Conservation (phyloP, 2,113 vertebrate genomes). For the Butastur rufipennis region DNA sequence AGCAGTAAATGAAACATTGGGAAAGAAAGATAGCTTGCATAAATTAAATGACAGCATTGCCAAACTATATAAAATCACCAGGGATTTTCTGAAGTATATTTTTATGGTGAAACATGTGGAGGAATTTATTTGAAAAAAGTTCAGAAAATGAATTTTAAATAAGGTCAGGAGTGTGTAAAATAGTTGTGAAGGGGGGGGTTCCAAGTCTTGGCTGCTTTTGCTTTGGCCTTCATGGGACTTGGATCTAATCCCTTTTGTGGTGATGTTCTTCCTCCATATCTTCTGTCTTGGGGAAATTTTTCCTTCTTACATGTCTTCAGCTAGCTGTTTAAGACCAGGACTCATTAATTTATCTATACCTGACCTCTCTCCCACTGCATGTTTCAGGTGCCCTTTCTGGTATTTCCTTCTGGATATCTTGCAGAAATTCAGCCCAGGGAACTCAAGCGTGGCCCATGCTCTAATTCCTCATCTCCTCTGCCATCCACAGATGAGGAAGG, state of each 20-base stretch:
- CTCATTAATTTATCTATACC: neutral
- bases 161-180: neutral
- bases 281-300: neutral
- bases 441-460: rapidly evolving
- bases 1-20: neutral
- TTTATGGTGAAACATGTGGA: neutral
- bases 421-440: neutral
- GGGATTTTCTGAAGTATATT: neutral
- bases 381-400: neutral
- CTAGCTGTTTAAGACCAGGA: neutral
- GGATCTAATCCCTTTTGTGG: neutral
- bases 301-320: neutral
- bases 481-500: neutral
- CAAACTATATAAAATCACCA: neutral
- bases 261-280: neutral
- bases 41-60: neutral
- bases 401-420: neutral
- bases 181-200: neutral
- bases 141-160: neutral
- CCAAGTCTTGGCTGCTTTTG: neutral
- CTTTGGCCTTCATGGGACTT: neutral
- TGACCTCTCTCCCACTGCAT: neutral
- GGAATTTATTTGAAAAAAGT: neutral
- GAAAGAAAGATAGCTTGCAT: neutral
- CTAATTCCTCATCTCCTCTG: neutral